Evolutionary conservation across 92 coral and sea anemone genomes (phyloP), one percentile per base, ranked within the genome.

Genomic region (Porites evermanni): DNA sequence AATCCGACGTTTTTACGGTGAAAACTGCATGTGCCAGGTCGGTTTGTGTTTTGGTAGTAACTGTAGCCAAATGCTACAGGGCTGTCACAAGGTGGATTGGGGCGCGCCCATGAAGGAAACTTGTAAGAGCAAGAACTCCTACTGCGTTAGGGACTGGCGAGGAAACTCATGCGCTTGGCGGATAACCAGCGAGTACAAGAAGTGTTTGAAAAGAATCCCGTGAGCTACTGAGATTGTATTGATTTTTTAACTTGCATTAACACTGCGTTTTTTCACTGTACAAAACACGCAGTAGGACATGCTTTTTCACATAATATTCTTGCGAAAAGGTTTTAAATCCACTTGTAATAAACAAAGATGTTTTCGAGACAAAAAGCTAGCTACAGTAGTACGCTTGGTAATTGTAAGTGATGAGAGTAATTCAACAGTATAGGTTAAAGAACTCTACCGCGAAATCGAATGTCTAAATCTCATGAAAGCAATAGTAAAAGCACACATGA

Each of bases 11-110:
- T 91, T 95, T n/a, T 97, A 89, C 64, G 86, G 88, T 44, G 91
- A 87, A 64, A 94, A 92, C 70, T 97, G 99, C 90, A 90, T 84
- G 83, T 97, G 99, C 64, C 87, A 70, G 29, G 91, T 95, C 56
- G 93, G 89, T 1, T 88, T 88, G 58, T 97, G 99, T 85, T 96
- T 89, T 26, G 85, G 97, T 17, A 82, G 84, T 51, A 86, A 85
- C 73, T 88, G 95, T 20, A 79, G 71, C 6, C 79, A 26, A 74
- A 80, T 88, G 72, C 50, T 82, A 19, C 80, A 88, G 4, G 82
- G 70, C 18, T 71, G 90, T 17, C 81, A 91, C n/a, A 81, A 82
- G 79, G 87, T 83, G 44, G 83, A 72, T 82, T 85, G 92, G 85
- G 75, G 65, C 70, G 93, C 87, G 72, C 83, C 26, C 72, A 80